Percentiles rank a stretch among this genome's conserved stretches.
phyloP scores from a whole-genome alignment of 2,113 vertebrate genomes.

The Condylura cristata region DNA sequence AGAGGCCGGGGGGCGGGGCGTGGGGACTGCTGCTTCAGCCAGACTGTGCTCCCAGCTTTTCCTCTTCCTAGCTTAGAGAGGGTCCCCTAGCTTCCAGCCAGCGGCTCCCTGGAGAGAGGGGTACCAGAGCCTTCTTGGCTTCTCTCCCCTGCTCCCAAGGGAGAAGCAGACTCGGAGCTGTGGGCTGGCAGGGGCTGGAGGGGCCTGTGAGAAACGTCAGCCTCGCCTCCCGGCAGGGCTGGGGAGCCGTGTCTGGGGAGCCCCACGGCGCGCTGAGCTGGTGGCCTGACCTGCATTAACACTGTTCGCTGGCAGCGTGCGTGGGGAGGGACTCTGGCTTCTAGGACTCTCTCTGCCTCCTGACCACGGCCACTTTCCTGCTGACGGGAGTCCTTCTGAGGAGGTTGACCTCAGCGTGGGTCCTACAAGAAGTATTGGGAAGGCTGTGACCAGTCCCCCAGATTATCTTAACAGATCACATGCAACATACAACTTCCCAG shows the following conservation, averaged over 20 bases:
- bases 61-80: background rate
- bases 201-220: slow-evolving; percentile 34
- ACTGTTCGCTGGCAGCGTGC: background rate
- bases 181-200: background rate
- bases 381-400: background rate
- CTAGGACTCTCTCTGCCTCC: background rate
- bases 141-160: background rate
- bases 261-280: background rate
- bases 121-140: accelerated
- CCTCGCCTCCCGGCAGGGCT: background rate
- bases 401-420: background rate
- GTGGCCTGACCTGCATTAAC: background rate
- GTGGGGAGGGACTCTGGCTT: background rate
- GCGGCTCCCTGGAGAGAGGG: background rate
- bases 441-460: background rate
- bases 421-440: background rate
- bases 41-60: background rate
- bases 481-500: background rate
- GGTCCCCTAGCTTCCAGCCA: background rate
- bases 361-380: background rate
- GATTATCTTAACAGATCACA: background rate
- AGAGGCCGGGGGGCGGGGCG: too few species aligned
- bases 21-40: background rate
- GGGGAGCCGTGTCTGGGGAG: background rate
- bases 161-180: background rate